Percentiles rank a stretch among this genome's conserved stretches.
Conservation (phyloP, 2,113 vertebrate genomes). For the Cyprinodon brontotheroides region DNA sequence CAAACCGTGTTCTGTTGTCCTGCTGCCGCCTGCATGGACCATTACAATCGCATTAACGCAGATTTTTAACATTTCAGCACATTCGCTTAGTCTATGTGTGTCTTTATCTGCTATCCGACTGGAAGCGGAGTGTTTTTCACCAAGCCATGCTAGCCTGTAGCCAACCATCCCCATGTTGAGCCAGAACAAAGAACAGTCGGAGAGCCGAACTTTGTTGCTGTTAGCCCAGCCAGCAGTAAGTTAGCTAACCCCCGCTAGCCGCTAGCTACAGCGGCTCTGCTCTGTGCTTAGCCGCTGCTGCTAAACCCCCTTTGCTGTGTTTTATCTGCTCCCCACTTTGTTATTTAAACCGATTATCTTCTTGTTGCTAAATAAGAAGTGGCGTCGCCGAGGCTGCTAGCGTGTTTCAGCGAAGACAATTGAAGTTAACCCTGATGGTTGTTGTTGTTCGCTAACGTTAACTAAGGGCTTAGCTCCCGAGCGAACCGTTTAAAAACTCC, state of each 20-base stretch:
- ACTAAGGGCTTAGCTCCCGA: conserved; percentile 58
- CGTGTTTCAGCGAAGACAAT: conserved; percentile 55
- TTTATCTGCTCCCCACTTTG: conserved; percentile 7
- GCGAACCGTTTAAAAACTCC: conserved; percentile 48
- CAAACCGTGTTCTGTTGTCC: not conserved
- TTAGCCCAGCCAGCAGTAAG: conserved; percentile 41
- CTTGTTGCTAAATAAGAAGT: conserved; percentile 24
- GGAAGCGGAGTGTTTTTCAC: conserved; percentile 9
- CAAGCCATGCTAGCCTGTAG: conserved; percentile 64
- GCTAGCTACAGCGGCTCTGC: conserved; percentile 46
- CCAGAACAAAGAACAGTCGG: conserved; percentile 72
- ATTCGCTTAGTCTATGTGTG: not conserved
- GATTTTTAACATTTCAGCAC: conserved; percentile 19
- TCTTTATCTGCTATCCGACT: conserved; percentile 8
- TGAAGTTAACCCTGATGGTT: conserved; percentile 61
- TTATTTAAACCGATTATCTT: conserved; percentile 10
- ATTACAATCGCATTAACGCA: conserved; percentile 2
- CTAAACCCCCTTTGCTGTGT: not conserved
- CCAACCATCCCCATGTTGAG: conserved; percentile 44
- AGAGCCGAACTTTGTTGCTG: conserved; percentile 71
- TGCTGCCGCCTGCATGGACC: conserved; percentile 5
- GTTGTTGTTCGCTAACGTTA: conserved; percentile 58
- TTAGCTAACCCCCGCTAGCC: conserved; percentile 58
- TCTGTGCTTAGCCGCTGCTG: conserved; percentile 4
- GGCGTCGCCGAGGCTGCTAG: conserved; percentile 47